Conservation (phyloP, 1,140 invertebrate genomes). For the Oscheius sp. region DNA sequence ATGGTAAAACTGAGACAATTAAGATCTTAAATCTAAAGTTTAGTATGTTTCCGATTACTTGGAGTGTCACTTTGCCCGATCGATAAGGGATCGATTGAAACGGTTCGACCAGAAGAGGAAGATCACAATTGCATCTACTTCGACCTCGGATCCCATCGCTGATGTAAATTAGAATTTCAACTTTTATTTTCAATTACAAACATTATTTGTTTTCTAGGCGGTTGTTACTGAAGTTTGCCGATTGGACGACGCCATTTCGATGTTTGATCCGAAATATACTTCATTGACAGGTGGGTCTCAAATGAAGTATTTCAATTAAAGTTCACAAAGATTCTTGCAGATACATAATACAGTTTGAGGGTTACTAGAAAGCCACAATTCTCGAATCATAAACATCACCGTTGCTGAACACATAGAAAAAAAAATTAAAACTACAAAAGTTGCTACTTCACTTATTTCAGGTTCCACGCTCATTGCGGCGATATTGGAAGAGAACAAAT, state of each 20-base stretch:
- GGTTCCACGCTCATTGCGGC: constrained; percentile 89
- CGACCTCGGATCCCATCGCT: constrained; percentile 15
- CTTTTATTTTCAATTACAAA: background rate
- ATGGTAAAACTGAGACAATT: constrained; percentile 68
- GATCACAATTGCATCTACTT: background rate
- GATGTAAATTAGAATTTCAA: constrained; percentile 14
- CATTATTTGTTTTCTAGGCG: constrained; percentile 17
- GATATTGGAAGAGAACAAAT: constrained; percentile 73
- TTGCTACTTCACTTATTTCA: constrained; percentile 51
- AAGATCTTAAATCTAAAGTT: background rate
- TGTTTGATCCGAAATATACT: constrained; percentile 25
- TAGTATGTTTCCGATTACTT: constrained; percentile 41
- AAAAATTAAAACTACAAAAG: background rate
- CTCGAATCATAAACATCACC: background rate
- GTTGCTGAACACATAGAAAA: background rate
- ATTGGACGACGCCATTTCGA: constrained; percentile 25
- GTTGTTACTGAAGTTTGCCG: constrained; percentile 32
- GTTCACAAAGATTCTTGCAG: background rate
- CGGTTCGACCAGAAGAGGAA: constrained; percentile 11
- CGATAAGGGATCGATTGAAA: constrained; percentile 36
- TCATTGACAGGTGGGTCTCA: constrained; percentile 32
- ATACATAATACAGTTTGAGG: too few species aligned
- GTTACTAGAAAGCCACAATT: background rate
- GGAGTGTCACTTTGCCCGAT: constrained; percentile 35
- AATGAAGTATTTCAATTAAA: background rate